A percentile compares a stretch with the other conserved stretches of the same genome.
Evolutionary conservation across 2,888 invertebrate genomes (phyloP).

Genomic region (Ametastegia equiseti): DNA sequence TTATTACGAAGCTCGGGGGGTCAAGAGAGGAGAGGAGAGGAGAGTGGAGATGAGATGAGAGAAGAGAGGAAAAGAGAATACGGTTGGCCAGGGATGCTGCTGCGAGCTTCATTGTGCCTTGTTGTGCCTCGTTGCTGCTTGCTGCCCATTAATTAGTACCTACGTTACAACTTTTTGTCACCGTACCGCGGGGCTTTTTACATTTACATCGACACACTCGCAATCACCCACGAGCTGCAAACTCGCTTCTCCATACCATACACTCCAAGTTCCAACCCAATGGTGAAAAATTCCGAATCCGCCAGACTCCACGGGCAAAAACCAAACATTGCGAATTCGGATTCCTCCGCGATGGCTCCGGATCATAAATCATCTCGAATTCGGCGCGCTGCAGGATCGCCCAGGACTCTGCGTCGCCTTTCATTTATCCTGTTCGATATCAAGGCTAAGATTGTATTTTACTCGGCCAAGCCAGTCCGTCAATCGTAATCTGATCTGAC

Average conservation of each 20-base stretch:
- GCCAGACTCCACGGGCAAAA: too few species aligned
- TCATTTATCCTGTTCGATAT: too few species aligned
- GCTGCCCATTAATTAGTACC: conserved; percentile 45
- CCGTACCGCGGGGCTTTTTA: conserved; percentile 15
- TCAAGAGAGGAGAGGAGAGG: not conserved
- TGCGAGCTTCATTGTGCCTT: conserved; percentile 38
- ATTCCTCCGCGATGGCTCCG: too few species aligned
- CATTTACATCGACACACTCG: not conserved
- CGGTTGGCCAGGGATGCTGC: not conserved
- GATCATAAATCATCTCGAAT: too few species aligned
- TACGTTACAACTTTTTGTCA: conserved; percentile 45
- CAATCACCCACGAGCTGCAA: too few species aligned
- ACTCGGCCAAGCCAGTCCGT: too few species aligned
- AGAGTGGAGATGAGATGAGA: not conserved
- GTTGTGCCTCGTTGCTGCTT: conserved; percentile 40
- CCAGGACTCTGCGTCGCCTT: too few species aligned
- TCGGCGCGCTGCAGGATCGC: too few species aligned
- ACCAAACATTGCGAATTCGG: too few species aligned
- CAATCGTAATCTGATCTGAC: too few species aligned
- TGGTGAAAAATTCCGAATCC: not conserved
- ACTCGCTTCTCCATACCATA: not conserved
- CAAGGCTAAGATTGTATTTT: too few species aligned
- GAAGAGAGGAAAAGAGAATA: too few species aligned
- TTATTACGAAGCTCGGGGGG: conserved; percentile 28
- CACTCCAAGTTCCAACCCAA: not conserved